Percentiles rank a stretch among this genome's conserved stretches.
These are phyloP conservation scores for Melopsittacus undulatus DNA, from an alignment of 2,797 vertebrate genomes.

Conservation along the genomic window DNA sequence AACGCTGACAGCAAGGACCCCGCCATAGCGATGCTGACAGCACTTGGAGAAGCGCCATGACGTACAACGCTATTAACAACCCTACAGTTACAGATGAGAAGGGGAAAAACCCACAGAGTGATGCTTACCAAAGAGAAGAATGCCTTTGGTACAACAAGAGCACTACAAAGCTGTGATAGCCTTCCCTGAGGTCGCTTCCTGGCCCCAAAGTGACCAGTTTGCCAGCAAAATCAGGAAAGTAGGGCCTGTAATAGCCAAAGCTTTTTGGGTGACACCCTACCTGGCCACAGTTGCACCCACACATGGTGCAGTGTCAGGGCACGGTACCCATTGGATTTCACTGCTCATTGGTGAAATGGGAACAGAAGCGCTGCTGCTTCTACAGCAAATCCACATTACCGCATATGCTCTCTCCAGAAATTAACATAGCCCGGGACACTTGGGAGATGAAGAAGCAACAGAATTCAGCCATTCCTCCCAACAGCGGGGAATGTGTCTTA, in stretches of 20 bases:
- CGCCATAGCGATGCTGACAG: not conserved
- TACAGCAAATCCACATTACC: not conserved
- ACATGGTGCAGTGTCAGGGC: not conserved
- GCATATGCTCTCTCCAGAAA: not conserved
- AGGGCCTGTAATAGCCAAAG: not conserved
- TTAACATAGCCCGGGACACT: not conserved
- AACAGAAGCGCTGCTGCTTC: not conserved
- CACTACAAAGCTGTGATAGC: not conserved
- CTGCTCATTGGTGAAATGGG: not conserved
- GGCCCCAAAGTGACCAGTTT: not conserved
- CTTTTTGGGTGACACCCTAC: not conserved
- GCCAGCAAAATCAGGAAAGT: not conserved
- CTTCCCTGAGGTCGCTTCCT: not conserved
- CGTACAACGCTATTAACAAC: rapidly evolving
- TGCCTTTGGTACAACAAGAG: not conserved
- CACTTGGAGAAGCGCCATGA: not conserved
- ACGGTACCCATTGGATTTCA: not conserved
- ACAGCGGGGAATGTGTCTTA: not conserved
- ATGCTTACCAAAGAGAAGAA: not conserved
- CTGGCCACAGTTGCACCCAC: not conserved
- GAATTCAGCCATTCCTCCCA: not conserved
- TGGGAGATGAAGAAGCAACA: not conserved
- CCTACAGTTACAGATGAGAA: not conserved
- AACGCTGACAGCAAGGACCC: not conserved
- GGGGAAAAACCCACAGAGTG: not conserved